Conservation (phyloP, 2,888 invertebrate species). For the Eulithis testata region DNA sequence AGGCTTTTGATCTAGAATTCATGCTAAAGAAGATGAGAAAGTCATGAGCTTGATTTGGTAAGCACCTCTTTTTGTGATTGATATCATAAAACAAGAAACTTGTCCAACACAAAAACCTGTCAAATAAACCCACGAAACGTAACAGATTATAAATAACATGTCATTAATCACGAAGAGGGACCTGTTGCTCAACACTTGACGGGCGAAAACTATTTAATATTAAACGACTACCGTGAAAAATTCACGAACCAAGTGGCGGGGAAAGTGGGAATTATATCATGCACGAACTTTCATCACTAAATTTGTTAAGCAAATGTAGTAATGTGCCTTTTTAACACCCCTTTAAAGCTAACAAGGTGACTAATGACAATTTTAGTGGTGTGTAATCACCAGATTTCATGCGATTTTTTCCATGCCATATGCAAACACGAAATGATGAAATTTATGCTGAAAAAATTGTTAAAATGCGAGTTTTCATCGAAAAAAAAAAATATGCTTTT, state of each 20-base stretch:
- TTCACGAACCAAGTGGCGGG: slow-evolving; percentile 31
- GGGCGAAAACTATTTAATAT: slow-evolving; percentile 42
- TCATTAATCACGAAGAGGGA: slow-evolving; percentile 41
- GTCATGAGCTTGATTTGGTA: background rate
- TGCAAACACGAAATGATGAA: background rate
- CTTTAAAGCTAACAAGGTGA: background rate
- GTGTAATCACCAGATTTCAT: background rate
- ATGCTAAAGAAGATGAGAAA: background rate
- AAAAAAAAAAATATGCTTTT: background rate
- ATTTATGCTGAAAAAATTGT: no score
- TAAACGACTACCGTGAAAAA: slow-evolving; percentile 43
- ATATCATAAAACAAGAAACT: slow-evolving; percentile 17
- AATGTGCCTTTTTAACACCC: background rate
- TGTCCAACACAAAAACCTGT: slow-evolving; percentile 22
- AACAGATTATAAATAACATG: slow-evolving; percentile 39
- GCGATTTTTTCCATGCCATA: background rate
- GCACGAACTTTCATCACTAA: slow-evolving; percentile 29
- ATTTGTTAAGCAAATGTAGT: slow-evolving; percentile 20
- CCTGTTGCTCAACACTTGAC: slow-evolving; percentile 41
- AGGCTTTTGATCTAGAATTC: no score
- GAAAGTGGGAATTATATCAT: slow-evolving; percentile 24
- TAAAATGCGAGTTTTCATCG: no score
- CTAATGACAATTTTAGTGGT: background rate
- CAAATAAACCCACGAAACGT: slow-evolving; percentile 34
- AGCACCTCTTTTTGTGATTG: slow-evolving; percentile 1